phyloP scores from a whole-genome alignment of 2,113 vertebrate genomes.

The Holacanthus passer region DNA sequence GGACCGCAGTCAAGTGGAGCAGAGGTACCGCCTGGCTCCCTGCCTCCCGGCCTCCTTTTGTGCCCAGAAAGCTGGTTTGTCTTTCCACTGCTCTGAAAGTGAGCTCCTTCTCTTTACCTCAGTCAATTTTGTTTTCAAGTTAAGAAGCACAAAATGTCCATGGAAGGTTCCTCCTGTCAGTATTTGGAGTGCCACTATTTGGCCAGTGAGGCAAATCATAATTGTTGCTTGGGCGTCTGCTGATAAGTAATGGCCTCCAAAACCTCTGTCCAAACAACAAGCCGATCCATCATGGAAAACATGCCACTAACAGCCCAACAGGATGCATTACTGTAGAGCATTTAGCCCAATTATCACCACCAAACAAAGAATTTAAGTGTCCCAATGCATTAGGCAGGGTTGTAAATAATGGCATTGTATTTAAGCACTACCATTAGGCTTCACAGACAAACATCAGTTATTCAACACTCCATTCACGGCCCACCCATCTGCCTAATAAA shows the following conservation, averaged over 20 bases:
- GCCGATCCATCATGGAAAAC: constrained; percentile 77
- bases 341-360: constrained; percentile 82
- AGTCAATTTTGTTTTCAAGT: neutral
- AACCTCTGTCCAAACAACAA: constrained; percentile 77
- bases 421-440: constrained; percentile 80
- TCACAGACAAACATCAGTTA: constrained; percentile 80
- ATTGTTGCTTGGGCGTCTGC: constrained; percentile 44
- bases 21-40: constrained; percentile 78
- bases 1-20: constrained; percentile 85
- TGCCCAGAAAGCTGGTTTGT: constrained; percentile 68
- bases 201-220: constrained; percentile 41
- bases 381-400: constrained; percentile 80
- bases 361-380: constrained; percentile 83
- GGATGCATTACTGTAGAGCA: constrained; percentile 81
- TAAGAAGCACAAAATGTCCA: constrained; percentile 3
- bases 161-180: constrained; percentile 11
- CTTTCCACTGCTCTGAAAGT: constrained; percentile 44
- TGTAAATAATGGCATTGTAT: constrained; percentile 82
- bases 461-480: constrained; percentile 75
- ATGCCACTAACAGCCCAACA: constrained; percentile 77
- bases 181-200: constrained; percentile 36
- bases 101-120: neutral
- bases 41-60: constrained; percentile 70
- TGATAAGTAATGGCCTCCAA: constrained; percentile 68
- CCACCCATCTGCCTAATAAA: constrained; percentile 81